Percentiles rank a stretch among this genome's conserved stretches.
These are phyloP conservation scores for Sitobion miscanthi DNA, from an alignment of 1,140 invertebrate genomes.

Conservation along the genomic window DNA sequence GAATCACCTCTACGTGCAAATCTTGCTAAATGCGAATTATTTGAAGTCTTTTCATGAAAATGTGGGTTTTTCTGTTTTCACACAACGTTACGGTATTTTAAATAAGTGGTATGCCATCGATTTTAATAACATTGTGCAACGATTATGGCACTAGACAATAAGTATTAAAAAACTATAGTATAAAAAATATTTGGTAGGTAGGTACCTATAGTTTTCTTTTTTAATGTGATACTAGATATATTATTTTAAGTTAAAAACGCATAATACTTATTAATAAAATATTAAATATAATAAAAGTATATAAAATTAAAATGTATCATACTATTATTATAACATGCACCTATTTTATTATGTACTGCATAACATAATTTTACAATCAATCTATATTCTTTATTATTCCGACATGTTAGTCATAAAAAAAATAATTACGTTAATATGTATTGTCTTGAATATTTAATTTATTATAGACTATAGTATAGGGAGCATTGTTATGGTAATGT, in stretches of 20 bases:
- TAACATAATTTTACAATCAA: constrained; percentile 12
- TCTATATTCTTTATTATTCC: constrained; percentile 40
- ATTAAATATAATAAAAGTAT: neutral
- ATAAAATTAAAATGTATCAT: neutral
- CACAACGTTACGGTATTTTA: neutral
- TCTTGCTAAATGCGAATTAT: constrained; percentile 7
- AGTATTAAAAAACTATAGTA: neutral
- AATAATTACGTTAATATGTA: constrained; percentile 47
- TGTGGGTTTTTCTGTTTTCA: constrained; percentile 25
- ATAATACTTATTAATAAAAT: neutral
- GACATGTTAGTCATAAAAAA: constrained; percentile 20
- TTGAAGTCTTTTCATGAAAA: constrained; percentile 16
- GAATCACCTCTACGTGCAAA: constrained; percentile 8
- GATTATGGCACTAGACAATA: neutral
- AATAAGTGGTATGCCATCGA: constrained; percentile 24
- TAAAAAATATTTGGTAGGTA: neutral
- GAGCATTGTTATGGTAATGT: constrained; percentile 47
- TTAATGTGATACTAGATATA: neutral
- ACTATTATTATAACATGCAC: neutral
- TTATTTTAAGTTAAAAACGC: neutral
- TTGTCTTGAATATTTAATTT: constrained; percentile 48
- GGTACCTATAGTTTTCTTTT: neutral
- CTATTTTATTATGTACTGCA: neutral
- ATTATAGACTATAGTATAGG: constrained; percentile 38
- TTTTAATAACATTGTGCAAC: neutral